phyloP scores from a whole-genome alignment of 1,140 invertebrate genomes.

The Apolygus lucorum region DNA sequence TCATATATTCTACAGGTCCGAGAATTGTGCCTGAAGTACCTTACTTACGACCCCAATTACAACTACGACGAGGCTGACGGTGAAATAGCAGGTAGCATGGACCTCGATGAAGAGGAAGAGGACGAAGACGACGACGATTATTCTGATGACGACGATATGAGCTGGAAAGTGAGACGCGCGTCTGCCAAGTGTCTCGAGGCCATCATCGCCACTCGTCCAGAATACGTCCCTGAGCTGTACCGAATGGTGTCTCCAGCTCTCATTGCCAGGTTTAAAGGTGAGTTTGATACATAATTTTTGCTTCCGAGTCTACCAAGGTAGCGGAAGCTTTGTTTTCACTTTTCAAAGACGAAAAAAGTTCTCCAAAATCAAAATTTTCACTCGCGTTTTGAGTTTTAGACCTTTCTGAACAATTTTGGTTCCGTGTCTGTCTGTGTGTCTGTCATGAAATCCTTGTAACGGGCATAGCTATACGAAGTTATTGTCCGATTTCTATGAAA shows the following conservation, averaged over 20 bases:
- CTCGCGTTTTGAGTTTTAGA: too few species aligned
- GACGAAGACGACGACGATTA: slow-evolving; percentile 79
- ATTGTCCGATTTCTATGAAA: too few species aligned
- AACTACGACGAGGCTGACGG: slow-evolving; percentile 84
- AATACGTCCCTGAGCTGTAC: slow-evolving; percentile 85
- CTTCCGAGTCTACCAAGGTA: too few species aligned
- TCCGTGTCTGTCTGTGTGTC: too few species aligned
- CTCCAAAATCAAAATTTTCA: too few species aligned
- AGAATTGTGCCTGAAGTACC: slow-evolving; percentile 78
- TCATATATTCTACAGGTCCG: too few species aligned
- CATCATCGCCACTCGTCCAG: slow-evolving; percentile 82
- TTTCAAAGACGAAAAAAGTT: slow-evolving; percentile 4
- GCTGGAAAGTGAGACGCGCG: slow-evolving; percentile 90
- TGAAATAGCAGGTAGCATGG: slow-evolving; percentile 53
- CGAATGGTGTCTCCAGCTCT: slow-evolving; percentile 77
- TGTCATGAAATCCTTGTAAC: too few species aligned
- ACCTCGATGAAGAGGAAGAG: slow-evolving; percentile 63
- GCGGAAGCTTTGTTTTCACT: slow-evolving; percentile 14
- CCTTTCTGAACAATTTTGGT: too few species aligned
- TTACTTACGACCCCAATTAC: slow-evolving; percentile 98
- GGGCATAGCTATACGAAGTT: too few species aligned
- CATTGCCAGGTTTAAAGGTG: slow-evolving; percentile 86
- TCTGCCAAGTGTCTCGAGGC: slow-evolving; percentile 97
- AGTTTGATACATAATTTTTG: not conserved
- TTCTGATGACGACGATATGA: slow-evolving; percentile 98